A percentile compares a stretch with the other conserved stretches of the same genome.
Conservation (phyloP, 2,888 invertebrate species). For the Tenthredo notha region DNA sequence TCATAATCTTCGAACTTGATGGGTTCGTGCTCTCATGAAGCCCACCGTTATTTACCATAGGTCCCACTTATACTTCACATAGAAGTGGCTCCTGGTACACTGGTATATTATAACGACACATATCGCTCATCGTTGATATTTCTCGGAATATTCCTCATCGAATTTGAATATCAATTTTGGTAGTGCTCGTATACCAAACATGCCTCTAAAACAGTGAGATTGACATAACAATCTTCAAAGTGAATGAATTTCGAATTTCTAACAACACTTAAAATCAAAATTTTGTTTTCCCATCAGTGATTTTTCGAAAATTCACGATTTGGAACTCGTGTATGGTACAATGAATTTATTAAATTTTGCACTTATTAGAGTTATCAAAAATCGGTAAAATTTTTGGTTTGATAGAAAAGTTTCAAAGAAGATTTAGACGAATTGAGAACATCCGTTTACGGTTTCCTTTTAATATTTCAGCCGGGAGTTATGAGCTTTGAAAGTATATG, state of each 20-base stretch:
- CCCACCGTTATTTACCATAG: not conserved
- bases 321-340: not conserved
- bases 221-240: not conserved
- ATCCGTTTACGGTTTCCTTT: not conserved
- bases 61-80: not conserved
- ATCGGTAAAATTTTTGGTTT: not conserved
- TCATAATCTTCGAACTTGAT: not conserved
- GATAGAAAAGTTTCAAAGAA: not conserved
- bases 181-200: not conserved
- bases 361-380: not conserved
- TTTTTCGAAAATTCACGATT: not conserved
- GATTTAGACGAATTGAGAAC: conserved; percentile 9
- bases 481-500: conserved; percentile 35
- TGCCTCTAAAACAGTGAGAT: not conserved
- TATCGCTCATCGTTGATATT: not conserved
- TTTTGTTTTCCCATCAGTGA: too few relatives aligned
- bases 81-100: not conserved
- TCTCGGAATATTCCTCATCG: not conserved
- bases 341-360: not conserved
- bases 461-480: not conserved
- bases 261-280: too few relatives aligned
- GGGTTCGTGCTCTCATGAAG: not conserved
- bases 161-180: not conserved
- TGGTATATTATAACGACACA: not conserved
- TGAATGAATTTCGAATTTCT: not conserved